Conservation (phyloP, 2,888 invertebrate genomes). For the Ormyrus labotus region DNA sequence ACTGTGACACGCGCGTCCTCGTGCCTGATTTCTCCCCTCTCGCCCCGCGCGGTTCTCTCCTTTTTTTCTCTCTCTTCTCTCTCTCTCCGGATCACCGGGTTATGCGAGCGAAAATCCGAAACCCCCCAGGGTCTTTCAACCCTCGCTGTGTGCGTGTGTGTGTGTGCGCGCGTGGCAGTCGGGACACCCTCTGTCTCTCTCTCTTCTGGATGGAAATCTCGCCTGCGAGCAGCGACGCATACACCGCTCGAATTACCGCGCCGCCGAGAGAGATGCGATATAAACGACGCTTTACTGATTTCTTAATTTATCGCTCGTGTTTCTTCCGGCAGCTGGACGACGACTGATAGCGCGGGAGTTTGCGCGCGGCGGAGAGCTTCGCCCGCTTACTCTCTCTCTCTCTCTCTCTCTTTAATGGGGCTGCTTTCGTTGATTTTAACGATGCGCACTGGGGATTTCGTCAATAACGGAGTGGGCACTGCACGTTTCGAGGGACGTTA, state of each 20-base stretch:
- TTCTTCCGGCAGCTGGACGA: too few species aligned
- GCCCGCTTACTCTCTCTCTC: neutral
- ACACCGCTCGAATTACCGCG: constrained; percentile 11
- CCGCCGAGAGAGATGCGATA: constrained; percentile 19
- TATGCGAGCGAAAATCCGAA: constrained; percentile 46
- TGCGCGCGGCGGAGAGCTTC: too few species aligned
- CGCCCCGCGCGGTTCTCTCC: too few species aligned
- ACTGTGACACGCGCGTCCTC: constrained; percentile 35
- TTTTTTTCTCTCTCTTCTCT: neutral
- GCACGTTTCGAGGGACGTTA: neutral
- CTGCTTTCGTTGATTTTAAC: neutral
- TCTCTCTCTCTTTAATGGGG: constrained; percentile 4
- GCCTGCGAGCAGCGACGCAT: neutral
- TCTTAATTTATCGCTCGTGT: constrained; percentile 34
- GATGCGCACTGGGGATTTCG: neutral
- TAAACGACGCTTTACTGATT: constrained; percentile 53
- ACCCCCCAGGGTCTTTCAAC: neutral
- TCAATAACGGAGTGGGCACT: neutral
- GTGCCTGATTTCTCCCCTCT: neutral
- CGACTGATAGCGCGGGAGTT: too few species aligned
- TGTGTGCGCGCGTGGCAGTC: too few species aligned
- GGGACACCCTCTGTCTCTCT: neutral
- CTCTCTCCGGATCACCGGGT: constrained; percentile 49
- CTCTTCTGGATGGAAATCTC: neutral
- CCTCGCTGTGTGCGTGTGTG: neutral